Evolutionary conservation across 2,113 vertebrate genomes (phyloP), one percentile per base, ranked within the genome.

Genomic region (Origma solitaria): DNA sequence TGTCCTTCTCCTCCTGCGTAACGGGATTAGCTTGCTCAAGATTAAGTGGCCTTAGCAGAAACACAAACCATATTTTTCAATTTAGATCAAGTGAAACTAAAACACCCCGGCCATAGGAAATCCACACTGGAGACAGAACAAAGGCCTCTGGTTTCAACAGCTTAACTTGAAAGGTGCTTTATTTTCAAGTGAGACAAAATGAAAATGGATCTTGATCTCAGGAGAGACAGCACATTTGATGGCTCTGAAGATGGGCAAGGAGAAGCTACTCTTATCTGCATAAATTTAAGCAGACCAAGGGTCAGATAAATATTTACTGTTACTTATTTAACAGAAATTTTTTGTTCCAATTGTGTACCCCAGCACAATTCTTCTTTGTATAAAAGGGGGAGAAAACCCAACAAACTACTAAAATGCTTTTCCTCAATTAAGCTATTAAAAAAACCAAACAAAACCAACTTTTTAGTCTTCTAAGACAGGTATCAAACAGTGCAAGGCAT

Each of bases 131-230:
- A 86, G 79, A 37, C 65, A 51, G 30, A 95, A 87, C 54, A 72
- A 72, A 93, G 71, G 60, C 68, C 71, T 73, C 60, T 11, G 21
- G 25, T 50, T 82, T 82, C 56, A 93, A 79, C 18, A 80, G 82
- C 82, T 90, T 50, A 56, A 80, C 92, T 88, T 61, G 83, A 96
- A 92, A 94, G 69, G 69, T 73, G 56, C 60, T 77, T 73, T 73
- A 86, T 70, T 93, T 93, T 78, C 90, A 88, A 88, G 60, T 25
- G 72, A 93, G 76, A 80, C n/a, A 35, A 86, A 94, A 84, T 58
- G 60, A 81, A 91, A 94, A 71, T 23, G 27, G 73, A 86, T 83
- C 77, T 70, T 8, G 51, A 68, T 91, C 90, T 81, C 92, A 62
- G 69, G 72, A 92, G 68, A 93, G 57, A 27, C 64, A 62, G 65